Base-by-base conservation (phyloP, 2,888 invertebrate genomes). In the Hypolimnas misippus region DNA sequence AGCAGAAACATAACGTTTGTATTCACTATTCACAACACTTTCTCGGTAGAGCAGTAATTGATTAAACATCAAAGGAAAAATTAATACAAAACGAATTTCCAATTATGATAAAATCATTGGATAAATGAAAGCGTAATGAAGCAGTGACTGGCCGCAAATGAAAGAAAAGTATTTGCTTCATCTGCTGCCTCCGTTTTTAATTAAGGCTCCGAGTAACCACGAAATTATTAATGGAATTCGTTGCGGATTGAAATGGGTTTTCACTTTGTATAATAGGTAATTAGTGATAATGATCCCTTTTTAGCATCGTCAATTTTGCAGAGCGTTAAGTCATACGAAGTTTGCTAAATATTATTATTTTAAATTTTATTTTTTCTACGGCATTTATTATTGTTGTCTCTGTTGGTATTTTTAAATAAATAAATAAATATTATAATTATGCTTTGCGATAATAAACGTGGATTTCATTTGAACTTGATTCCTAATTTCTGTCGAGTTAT, bases 161-260 rank as follows among this genome's bases (percentile, higher is more conserved):
- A 46, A 21, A 21, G 44, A n/a, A 42, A 17, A 17, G 42, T 42
- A 17, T 42, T 42, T 42, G 42, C 17, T 42, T 42, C 42, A 42
- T 46, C 44, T 21, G 19, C 44, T 21, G 44, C 10, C 42, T 7
- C 42, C 44, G 21, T 21, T 46, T 46, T 10, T 46, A 46, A 46
- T 46, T 46, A 46, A 21, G 12, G 19, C n/a, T n/a, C 10, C n/a
- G 19, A 14, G 21, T 46, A 46, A 21, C 44, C 44, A 21, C 44
- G n/a, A 46, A n/a, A 46, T 46, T 19, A 44, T 44, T 42, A 17
- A 42, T 42, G 19, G 10, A 42, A 17, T 42, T 42, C 16, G 17
- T 42, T 42, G 4, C 42, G 10, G 17, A 42, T 19, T 19, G 19
- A 42, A 42, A 42, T 42, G 42, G 2, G 42, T 17, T 42, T 42